These are phyloP conservation scores for Saguinus midas DNA, from an alignment of 2,113 vertebrate species.

Conservation along the genomic window DNA sequence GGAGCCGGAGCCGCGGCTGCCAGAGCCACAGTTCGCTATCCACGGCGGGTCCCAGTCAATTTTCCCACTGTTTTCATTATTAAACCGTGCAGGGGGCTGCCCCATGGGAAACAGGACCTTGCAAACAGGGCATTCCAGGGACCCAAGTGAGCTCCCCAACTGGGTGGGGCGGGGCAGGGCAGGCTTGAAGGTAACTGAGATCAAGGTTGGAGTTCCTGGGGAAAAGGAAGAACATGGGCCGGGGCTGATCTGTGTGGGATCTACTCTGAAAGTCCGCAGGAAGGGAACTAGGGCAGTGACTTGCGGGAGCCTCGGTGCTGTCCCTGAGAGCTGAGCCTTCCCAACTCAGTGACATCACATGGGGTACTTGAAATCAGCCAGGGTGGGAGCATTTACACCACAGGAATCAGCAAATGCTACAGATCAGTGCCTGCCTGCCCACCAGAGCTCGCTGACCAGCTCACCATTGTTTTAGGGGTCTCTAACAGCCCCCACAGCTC, in stretches of 20 bases:
- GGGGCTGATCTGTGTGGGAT: background rate
- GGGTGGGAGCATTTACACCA: background rate
- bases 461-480: background rate
- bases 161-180: background rate
- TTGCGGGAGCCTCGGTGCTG: fast-evolving
- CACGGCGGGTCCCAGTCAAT: constrained; percentile 66
- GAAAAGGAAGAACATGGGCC: background rate
- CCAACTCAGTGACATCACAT: background rate
- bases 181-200: too few species aligned
- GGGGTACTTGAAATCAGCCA: background rate
- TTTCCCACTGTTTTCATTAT: too few species aligned
- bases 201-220: fast-evolving
- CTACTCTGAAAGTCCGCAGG: background rate
- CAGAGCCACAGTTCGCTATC: constrained; percentile 64
- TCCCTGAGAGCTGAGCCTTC: background rate
- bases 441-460: background rate
- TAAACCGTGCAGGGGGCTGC: too few species aligned
- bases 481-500: background rate
- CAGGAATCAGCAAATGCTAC: background rate
- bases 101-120: too few species aligned
- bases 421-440: background rate
- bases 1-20: constrained; percentile 69
- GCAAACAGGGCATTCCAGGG: too few species aligned
- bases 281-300: background rate
- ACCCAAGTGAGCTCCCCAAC: too few species aligned